Percentiles rank a stretch among this genome's conserved stretches.
Conservation (phyloP, 2,888 invertebrate species). For the Lutraria lutraria region DNA sequence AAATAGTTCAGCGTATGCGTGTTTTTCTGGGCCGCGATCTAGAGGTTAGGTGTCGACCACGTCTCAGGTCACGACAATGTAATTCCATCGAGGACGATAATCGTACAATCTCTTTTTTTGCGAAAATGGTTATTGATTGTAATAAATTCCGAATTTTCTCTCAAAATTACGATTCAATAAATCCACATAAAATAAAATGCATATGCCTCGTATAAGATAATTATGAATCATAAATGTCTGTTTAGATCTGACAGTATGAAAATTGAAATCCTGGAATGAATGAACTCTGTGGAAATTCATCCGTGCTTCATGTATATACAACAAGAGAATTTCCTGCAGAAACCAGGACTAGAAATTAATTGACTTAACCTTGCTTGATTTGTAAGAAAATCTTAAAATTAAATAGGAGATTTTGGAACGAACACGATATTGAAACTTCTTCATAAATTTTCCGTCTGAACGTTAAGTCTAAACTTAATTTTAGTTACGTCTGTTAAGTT, state of each 20-base stretch:
- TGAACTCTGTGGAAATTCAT: neutral
- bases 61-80: neutral
- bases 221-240: neutral
- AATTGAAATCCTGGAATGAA: neutral
- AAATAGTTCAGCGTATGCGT: neutral
- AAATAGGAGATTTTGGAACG: neutral
- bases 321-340: neutral
- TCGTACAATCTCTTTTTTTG: neutral
- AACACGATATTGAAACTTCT: neutral
- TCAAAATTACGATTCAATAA: neutral
- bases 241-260: neutral
- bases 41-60: neutral
- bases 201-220: neutral
- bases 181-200: slow-evolving; percentile 4
- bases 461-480: neutral
- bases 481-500: neutral
- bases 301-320: neutral
- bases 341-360: neutral
- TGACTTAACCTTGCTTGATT: neutral
- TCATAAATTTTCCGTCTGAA: neutral
- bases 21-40: neutral
- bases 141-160: neutral
- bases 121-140: neutral
- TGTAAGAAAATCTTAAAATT: neutral
- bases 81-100: neutral